These are phyloP conservation scores for Nerophis lumbriciformis DNA, from an alignment of 2,113 vertebrate species.

Conservation along the genomic window DNA sequence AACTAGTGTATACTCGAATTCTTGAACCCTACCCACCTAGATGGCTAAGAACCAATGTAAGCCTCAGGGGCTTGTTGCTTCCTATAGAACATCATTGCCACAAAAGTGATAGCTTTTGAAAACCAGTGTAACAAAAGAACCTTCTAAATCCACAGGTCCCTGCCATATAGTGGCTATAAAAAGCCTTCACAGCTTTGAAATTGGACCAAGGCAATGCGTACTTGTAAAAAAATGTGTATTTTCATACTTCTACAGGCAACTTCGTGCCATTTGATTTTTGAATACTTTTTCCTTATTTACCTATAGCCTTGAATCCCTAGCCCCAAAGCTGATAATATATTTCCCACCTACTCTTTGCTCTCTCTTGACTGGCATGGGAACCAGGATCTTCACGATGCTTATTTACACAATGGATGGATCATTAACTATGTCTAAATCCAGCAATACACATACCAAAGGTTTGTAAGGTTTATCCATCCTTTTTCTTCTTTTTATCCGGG, in stretches of 20 bases:
- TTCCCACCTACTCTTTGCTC: conserved; percentile 27
- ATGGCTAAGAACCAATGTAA: conserved; percentile 34
- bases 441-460: conserved; percentile 5
- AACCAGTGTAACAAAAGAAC: conserved; percentile 43
- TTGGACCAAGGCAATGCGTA: background rate
- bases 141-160: conserved; percentile 46
- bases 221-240: background rate
- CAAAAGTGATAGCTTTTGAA: conserved; percentile 23
- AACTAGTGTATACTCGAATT: conserved; percentile 17
- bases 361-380: conserved; percentile 43
- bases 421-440: conserved; percentile 47
- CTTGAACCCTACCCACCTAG: conserved; percentile 13
- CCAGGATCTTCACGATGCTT: conserved; percentile 25
- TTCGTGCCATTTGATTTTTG: too few relatives aligned
- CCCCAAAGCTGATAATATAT: conserved; percentile 25
- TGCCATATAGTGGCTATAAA: conserved; percentile 35
- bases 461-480: background rate
- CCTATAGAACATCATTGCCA: conserved; percentile 41
- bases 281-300: conserved; percentile 12
- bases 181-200: background rate
- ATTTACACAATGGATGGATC: conserved; percentile 53
- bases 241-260: background rate
- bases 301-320: conserved; percentile 30
- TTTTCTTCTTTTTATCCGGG: too few relatives aligned
- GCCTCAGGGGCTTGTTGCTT: conserved; percentile 31